phyloP scores from a whole-genome alignment of 1,140 invertebrate genomes.

The Platorchestia sp. region DNA sequence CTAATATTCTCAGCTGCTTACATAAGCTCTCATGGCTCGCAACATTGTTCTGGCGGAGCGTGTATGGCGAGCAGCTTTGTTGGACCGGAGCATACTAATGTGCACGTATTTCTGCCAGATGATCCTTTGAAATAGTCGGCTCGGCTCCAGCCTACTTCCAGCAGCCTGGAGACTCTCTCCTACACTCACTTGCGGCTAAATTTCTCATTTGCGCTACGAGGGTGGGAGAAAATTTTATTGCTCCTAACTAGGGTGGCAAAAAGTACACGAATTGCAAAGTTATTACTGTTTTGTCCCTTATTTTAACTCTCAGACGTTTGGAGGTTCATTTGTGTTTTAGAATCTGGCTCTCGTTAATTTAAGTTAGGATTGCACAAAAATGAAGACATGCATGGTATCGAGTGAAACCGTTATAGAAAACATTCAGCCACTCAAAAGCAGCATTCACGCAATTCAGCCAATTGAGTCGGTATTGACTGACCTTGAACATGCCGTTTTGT shows the following conservation, averaged over 20 bases:
- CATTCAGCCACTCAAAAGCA: not conserved
- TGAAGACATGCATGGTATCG: not conserved
- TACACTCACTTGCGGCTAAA: not conserved
- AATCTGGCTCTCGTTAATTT: not conserved
- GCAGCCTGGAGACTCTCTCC: not conserved
- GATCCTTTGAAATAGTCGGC: constrained; percentile 47
- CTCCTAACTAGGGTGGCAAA: not conserved
- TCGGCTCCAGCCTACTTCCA: not conserved
- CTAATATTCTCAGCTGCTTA: constrained; percentile 51
- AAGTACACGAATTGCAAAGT: not conserved
- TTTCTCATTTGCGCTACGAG: not conserved
- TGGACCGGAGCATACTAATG: constrained; percentile 33
- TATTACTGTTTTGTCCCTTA: not conserved
- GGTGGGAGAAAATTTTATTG: not conserved
- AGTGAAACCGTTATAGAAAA: not conserved
- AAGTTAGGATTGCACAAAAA: not conserved
- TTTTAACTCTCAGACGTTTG: not conserved
- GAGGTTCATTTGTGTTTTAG: not conserved
- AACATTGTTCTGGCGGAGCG: constrained; percentile 17
- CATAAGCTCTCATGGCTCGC: constrained; percentile 24
- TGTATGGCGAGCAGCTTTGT: constrained; percentile 29
- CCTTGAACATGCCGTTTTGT: too few relatives aligned
- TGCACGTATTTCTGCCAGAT: constrained; percentile 12
- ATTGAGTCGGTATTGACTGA: too few relatives aligned
- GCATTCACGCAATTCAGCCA: not conserved